Base-by-base conservation (phyloP, 1,140 invertebrate genomes). In the Lerema accius region DNA sequence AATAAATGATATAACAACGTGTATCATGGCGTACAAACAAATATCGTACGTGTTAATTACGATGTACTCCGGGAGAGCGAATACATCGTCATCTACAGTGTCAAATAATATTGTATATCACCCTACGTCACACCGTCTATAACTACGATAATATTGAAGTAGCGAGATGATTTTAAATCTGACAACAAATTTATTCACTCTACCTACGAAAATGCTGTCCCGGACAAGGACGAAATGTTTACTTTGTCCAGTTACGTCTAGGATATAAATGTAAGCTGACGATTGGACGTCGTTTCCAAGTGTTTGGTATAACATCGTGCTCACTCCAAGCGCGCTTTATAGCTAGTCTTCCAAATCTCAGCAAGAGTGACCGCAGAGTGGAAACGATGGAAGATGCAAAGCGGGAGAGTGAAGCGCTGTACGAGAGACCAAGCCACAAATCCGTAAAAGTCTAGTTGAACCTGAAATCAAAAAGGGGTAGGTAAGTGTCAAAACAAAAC, bases 291-390 rank as follows among this genome's bases (percentile, higher is more conserved):
- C 32, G 26, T 49, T 55, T 65, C 73, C 67, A 69, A 68, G 62
- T 59, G 60, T 69, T 63, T 48, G 59, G 11, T 55, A 23, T 26
- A 23, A 35, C 7, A 15, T 26, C 46, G 58, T 32, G 60, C 70
- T 93, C 95, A 96, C 90, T 96, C 96, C 80, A 96, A 91, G 67
- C 96, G 94, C 65, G 96, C 95, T 92, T 98, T 98, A 93, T 99
- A 99, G 82, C 97, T 98, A 69, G 97, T 98, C 92, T 98, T 98
- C 98, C 98, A 99, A 63, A 99, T 98, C 91, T 99, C 98, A 68
- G 98, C 98, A 65, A 99, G 94, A 91, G 97, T 98, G 16, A 99
- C 97, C 14, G 97, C 97, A 26, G 97, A 98, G 91, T 99, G 98
- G 94, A 99, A 99, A 67, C 97, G 95, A 91, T 97, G 96, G 94